A percentile compares a stretch with the other conserved stretches of the same genome.
These are phyloP conservation scores for Sorex araneus DNA, from an alignment of 2,113 vertebrate species.

Conservation along the genomic window DNA sequence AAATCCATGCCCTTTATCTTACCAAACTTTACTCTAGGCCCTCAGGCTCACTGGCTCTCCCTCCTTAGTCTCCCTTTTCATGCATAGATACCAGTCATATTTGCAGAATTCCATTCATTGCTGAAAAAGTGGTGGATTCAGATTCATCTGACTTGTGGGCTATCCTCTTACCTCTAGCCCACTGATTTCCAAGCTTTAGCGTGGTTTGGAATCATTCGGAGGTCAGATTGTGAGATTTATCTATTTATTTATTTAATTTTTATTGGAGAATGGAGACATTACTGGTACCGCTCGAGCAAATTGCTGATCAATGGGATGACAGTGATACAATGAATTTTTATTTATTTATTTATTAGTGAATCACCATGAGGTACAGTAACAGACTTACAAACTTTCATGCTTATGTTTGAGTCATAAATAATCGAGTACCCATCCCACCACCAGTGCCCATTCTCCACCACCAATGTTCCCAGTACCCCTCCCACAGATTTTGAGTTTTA, in stretches of 20 bases:
- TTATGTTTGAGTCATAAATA: too few relatives aligned
- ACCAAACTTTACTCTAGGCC: conserved; percentile 66
- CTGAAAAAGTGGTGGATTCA: neutral
- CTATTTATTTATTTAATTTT: too few relatives aligned
- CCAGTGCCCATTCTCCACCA: too few relatives aligned
- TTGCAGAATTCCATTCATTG: conserved; percentile 61
- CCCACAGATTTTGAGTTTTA: conserved; percentile 15
- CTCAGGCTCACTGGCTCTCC: conserved; percentile 28
- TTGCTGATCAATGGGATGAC: too few relatives aligned
- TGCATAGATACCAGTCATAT: conserved; percentile 65
- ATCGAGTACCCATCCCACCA: too few relatives aligned
- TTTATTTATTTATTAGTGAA: too few relatives aligned
- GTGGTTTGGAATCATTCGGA: conserved; percentile 26
- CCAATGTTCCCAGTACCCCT: too few relatives aligned
- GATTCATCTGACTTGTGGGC: conserved; percentile 3
- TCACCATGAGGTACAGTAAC: too few relatives aligned
- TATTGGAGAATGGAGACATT: too few relatives aligned
- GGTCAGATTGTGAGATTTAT: neutral
- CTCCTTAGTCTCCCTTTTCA: conserved; percentile 47
- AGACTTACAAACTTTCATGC: too few relatives aligned
- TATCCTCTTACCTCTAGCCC: conserved; percentile 23
- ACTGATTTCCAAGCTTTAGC: conserved; percentile 24
- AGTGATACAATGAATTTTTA: too few relatives aligned
- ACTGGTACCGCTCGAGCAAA: too few relatives aligned
- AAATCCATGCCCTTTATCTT: conserved; percentile 58